Evolutionary conservation across 2,113 vertebrate species (phyloP).

Genomic region (Microtus montanus): DNA sequence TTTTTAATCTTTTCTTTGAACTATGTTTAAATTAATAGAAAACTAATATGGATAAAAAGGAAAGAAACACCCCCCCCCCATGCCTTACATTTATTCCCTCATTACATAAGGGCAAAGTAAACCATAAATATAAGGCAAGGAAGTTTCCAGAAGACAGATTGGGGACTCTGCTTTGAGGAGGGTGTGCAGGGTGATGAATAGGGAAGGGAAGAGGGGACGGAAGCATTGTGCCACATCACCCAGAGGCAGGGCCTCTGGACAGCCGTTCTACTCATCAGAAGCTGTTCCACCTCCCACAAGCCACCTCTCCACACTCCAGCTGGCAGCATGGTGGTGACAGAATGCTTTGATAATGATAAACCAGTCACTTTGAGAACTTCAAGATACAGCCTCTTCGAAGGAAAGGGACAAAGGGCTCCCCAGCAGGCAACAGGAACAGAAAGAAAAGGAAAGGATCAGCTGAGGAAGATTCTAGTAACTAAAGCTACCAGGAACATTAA

Average conservation of each 20-base stretch:
- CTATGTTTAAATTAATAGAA: background rate
- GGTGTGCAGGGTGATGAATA: background rate
- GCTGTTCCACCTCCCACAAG: background rate
- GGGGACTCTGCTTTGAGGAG: background rate
- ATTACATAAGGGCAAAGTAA: background rate
- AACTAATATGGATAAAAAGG: background rate
- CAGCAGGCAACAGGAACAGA: background rate
- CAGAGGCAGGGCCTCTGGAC: background rate
- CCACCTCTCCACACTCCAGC: background rate
- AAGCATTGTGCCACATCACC: background rate
- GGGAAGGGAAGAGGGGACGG: background rate
- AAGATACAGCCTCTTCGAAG: background rate
- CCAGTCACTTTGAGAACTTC: background rate
- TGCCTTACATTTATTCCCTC: background rate
- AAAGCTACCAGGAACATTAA: background rate
- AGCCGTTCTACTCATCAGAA: background rate
- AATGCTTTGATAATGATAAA: background rate
- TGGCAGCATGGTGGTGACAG: background rate
- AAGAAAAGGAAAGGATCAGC: background rate
- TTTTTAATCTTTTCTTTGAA: background rate
- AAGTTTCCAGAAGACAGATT: background rate
- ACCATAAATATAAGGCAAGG: background rate
- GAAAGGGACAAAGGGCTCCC: background rate
- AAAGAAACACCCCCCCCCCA: accelerated
- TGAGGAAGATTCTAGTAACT: background rate